Conservation (phyloP, 2,797 vertebrate genomes). For the Podarcis siculus region DNA sequence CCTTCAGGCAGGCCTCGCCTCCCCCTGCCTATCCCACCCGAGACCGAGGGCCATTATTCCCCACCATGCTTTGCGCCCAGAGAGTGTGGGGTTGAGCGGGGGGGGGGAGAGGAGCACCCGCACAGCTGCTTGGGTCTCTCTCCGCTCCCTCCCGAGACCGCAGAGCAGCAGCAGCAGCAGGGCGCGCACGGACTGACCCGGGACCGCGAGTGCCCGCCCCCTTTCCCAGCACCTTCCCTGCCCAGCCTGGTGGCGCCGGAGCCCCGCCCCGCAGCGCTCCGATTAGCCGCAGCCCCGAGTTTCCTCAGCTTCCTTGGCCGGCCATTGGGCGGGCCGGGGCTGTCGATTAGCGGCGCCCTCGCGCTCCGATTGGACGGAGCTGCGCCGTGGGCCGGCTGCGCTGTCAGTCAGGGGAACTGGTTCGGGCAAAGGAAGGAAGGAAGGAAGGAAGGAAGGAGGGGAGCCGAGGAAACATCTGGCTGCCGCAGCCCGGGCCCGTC, state of each 20-base stretch:
- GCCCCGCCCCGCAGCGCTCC: slow-evolving; percentile 19
- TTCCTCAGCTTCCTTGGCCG: slow-evolving; percentile 10
- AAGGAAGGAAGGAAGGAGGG: slow-evolving; percentile 45
- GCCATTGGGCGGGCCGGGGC: neutral
- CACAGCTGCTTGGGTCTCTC: neutral
- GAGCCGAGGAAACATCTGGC: slow-evolving; percentile 89
- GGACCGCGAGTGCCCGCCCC: slow-evolving; percentile 17
- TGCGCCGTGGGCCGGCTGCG: slow-evolving; percentile 47
- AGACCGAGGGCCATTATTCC: neutral
- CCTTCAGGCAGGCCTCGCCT: neutral
- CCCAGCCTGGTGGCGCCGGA: slow-evolving; percentile 45
- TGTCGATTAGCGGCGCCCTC: slow-evolving; percentile 26
- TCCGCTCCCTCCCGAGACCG: slow-evolving; percentile 1
- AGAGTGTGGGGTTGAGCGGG: neutral
- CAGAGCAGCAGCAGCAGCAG: neutral
- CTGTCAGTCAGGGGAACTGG: slow-evolving; percentile 64
- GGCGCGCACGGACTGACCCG: neutral
- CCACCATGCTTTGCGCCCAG: slow-evolving; percentile 48
- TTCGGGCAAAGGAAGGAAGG: slow-evolving; percentile 55
- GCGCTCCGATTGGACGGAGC: slow-evolving; percentile 62
- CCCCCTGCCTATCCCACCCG: neutral
- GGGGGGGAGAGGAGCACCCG: neutral
- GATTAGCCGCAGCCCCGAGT: slow-evolving; percentile 36
- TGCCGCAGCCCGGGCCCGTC: slow-evolving; percentile 89
- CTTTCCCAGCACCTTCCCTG: slow-evolving; percentile 52